Conservation (phyloP, 2,797 vertebrate species). For the Balearica regulorum region DNA sequence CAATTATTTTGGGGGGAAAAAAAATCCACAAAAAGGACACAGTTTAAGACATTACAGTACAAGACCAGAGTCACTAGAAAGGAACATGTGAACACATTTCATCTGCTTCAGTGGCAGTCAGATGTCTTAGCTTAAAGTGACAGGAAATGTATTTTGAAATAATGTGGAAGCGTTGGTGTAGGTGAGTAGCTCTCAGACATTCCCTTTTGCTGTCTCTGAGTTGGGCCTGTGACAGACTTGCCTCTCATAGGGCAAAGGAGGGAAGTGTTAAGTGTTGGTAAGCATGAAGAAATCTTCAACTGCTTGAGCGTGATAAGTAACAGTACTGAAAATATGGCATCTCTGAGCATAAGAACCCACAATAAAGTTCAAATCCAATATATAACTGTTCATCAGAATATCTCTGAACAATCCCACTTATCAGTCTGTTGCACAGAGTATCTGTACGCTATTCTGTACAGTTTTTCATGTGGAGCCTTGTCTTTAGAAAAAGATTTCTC, state of each 20-base stretch:
- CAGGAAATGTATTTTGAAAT: background rate
- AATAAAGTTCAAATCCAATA: background rate
- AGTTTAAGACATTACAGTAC: background rate
- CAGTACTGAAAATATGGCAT: background rate
- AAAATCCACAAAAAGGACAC: background rate
- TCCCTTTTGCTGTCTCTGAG: background rate
- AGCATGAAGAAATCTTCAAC: background rate
- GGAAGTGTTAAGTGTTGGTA: background rate
- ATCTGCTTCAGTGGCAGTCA: background rate
- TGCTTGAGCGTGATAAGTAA: background rate
- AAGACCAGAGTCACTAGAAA: background rate
- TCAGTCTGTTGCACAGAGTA: background rate
- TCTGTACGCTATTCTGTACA: background rate
- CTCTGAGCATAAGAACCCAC: background rate
- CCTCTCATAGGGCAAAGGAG: background rate
- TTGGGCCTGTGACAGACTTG: background rate
- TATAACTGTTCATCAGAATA: background rate
- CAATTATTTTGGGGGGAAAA: background rate
- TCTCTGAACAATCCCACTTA: background rate
- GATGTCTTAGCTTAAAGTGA: background rate
- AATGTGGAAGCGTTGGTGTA: background rate
- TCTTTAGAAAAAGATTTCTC: background rate
- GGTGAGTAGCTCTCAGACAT: background rate
- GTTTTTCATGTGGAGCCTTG: background rate
- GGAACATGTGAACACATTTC: background rate